phyloP scores from a whole-genome alignment of 2,888 invertebrate species.

The Laothoe populi region DNA sequence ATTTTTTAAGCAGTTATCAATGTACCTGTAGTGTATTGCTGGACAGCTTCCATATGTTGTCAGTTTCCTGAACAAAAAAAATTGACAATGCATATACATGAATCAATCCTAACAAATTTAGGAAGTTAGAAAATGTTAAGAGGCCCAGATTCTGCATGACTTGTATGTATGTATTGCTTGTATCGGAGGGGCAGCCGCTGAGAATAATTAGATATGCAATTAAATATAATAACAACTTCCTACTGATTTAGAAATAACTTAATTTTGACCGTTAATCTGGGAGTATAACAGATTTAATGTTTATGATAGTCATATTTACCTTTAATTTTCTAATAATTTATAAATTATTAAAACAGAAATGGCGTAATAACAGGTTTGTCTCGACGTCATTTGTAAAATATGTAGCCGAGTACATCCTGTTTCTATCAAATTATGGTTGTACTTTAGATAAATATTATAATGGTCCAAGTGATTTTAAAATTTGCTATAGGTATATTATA shows the following conservation, averaged over 20 bases:
- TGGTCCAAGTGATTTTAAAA: neutral
- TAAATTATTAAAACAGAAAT: neutral
- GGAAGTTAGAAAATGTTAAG: too few species aligned
- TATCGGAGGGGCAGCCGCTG: neutral
- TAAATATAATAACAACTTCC: slow-evolving; percentile 5
- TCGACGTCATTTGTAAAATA: slow-evolving; percentile 7
- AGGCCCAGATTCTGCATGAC: too few species aligned
- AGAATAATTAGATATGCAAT: neutral
- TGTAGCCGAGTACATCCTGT: neutral
- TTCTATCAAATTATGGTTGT: neutral
- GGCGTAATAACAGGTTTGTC: slow-evolving; percentile 1
- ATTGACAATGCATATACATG: too few species aligned
- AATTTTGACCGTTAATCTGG: neutral
- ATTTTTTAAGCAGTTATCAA: too few species aligned
- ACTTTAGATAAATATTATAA: neutral
- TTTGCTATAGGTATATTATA: neutral
- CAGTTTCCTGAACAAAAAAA: neutral
- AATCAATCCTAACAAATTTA: too few species aligned
- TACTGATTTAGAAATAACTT: neutral
- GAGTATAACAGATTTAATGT: neutral
- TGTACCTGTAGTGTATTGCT: too few species aligned
- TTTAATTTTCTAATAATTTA: slow-evolving; percentile 7
- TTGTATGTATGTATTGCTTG: too few species aligned
- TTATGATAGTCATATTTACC: neutral
- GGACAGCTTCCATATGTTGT: too few species aligned